Conservation (phyloP, 2,797 vertebrate species). For the Huso huso region DNA sequence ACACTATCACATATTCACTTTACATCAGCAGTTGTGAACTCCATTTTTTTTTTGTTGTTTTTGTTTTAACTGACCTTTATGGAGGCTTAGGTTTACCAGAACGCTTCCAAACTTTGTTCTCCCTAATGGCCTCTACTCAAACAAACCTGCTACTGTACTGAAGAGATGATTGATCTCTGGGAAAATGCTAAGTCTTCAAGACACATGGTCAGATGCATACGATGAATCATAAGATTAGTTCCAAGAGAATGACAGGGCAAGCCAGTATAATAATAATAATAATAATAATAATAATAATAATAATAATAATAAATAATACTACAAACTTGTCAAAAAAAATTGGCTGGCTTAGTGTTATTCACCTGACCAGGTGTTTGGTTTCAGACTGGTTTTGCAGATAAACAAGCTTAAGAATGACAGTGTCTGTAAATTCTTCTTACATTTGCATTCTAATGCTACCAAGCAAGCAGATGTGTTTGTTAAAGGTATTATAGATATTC, state of each 20-base stretch:
- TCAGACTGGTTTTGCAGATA: slow-evolving; percentile 53
- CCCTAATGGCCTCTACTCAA: slow-evolving; percentile 72
- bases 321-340: not conserved
- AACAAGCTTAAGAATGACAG: slow-evolving; percentile 53
- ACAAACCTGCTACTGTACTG: slow-evolving; percentile 65
- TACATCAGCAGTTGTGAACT: slow-evolving; percentile 30
- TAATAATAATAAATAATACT: not conserved
- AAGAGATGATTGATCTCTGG: slow-evolving; percentile 71
- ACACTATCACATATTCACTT: not conserved
- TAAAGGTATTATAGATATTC: too few relatives aligned
- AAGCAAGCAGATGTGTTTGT: too few relatives aligned
- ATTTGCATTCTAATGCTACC: too few relatives aligned
- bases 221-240: slow-evolving; percentile 67
- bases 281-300: slow-evolving; percentile 17
- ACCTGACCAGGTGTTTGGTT: slow-evolving; percentile 56
- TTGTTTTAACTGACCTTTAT: slow-evolving; percentile 62
- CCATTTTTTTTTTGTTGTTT: slow-evolving; percentile 20
- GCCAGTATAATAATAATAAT: slow-evolving; percentile 8
- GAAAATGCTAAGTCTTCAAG: slow-evolving; percentile 19
- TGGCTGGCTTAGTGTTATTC: slow-evolving; percentile 37
- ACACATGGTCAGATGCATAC: slow-evolving; percentile 66
- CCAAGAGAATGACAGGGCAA: slow-evolving; percentile 31
- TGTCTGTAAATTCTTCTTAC: slow-evolving; percentile 12
- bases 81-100: slow-evolving; percentile 69
- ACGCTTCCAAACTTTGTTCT: slow-evolving; percentile 67